Evolutionary conservation across 2,888 invertebrate genomes (phyloP), one percentile per base, ranked within the genome.

Genomic region (Merodon equestris): DNA sequence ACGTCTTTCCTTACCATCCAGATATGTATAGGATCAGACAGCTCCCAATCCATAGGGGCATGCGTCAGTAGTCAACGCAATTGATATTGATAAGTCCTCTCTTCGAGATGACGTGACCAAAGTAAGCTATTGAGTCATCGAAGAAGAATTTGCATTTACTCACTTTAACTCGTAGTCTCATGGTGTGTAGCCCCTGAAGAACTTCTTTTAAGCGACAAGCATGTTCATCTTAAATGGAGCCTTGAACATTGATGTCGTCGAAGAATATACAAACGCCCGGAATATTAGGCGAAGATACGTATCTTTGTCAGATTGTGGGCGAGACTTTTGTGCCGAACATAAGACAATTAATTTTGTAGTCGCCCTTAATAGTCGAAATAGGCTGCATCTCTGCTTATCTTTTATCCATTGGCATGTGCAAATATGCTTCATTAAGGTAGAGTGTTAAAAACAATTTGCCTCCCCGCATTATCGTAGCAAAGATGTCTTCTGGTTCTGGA

Each of bases 21-120:
- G 15, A 19, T 48, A 54, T 7, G 27, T 45, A 13, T 81, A 56
- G 1, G 72, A 67, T 5, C 68, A 53, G 1, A 76, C 61, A 27
- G n/a, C n/a, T n/a, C n/a, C n/a, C n/a, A n/a, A n/a, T n/a, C n/a
- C n/a, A n/a, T n/a, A n/a, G n/a, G n/a, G n/a, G n/a, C n/a, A n/a
- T n/a, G n/a, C n/a, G n/a, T n/a, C n/a, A n/a, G n/a, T n/a, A n/a
- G n/a, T n/a, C n/a, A n/a, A n/a, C n/a, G 13, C 1, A 0, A 7
- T 45, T 45, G 13, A 15, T 15, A 9, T 45, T 45, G 5, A 14
- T 14, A 9, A 45, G 45, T 1, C 45, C 45, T 14, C 15, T 45
- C 45, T n/a, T 14, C 13, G 45, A 45, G 3, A 45, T 45, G 9
- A 45, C 45, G 14, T 45, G 45, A 7, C 45, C 15, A 3, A 45